A percentile compares a stretch with the other conserved stretches of the same genome.
Evolutionary conservation across 1,140 invertebrate genomes (phyloP).

Genomic region (Lasioglossum baleicum): DNA sequence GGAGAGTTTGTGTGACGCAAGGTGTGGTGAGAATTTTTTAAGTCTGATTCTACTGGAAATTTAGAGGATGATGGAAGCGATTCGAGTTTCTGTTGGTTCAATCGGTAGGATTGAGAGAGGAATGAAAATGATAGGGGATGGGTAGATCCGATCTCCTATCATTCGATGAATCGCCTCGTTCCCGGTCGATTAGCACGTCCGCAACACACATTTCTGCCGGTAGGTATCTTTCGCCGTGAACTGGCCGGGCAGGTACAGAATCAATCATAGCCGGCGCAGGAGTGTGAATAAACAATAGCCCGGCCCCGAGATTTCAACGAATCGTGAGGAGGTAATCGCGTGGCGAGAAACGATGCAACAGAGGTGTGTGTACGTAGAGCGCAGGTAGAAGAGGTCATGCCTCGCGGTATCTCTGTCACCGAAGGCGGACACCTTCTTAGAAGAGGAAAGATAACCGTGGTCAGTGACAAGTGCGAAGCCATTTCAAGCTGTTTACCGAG

Average conservation of each 20-base stretch:
- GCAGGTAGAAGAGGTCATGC: conserved; percentile 64
- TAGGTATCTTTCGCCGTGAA: too few relatives aligned
- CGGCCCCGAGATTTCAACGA: conserved; percentile 67
- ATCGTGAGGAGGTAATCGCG: conserved; percentile 73
- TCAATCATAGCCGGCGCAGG: conserved; percentile 1
- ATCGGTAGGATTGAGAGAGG: too few relatives aligned
- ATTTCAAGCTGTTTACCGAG: conserved; percentile 52
- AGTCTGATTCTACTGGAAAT: too few relatives aligned
- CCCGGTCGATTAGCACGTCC: not conserved
- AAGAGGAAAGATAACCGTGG: conserved; percentile 68
- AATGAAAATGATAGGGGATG: too few relatives aligned
- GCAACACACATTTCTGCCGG: not conserved
- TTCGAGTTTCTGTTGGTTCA: too few relatives aligned
- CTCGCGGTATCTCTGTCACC: conserved; percentile 63
- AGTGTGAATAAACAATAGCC: conserved; percentile 3
- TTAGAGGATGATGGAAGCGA: too few relatives aligned
- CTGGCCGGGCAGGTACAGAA: not conserved
- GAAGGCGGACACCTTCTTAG: conserved; percentile 65
- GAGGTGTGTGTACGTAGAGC: conserved; percentile 33
- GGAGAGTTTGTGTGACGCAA: too few relatives aligned
- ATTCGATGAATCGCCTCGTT: not conserved
- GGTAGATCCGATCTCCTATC: not conserved
- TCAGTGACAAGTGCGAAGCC: conserved; percentile 72
- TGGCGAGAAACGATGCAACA: conserved; percentile 8
- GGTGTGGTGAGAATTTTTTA: too few relatives aligned